These are phyloP conservation scores for Smithornis capensis DNA, from an alignment of 2,113 vertebrate genomes.

Conservation along the genomic window DNA sequence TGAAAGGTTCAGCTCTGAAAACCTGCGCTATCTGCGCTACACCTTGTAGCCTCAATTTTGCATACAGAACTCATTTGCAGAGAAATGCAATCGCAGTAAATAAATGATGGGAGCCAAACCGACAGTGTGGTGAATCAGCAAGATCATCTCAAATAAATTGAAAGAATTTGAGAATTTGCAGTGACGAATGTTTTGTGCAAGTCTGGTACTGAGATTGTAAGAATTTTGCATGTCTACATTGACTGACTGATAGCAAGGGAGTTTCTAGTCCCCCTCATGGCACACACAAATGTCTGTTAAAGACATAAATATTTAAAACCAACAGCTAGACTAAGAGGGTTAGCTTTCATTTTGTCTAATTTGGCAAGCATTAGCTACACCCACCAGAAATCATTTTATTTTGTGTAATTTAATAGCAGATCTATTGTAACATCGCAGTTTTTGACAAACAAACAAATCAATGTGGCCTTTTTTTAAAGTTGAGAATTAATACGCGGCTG, in stretches of 20 bases:
- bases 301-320: slow-evolving; percentile 85
- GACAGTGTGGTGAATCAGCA: neutral
- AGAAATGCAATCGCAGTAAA: neutral
- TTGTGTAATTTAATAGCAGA: slow-evolving; percentile 76
- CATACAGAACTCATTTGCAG: neutral
- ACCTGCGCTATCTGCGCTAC: neutral
- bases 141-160: neutral
- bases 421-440: slow-evolving; percentile 66
- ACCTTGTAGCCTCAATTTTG: neutral
- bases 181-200: neutral
- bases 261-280: slow-evolving; percentile 73
- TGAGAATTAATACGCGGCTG: slow-evolving; percentile 5
- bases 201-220: slow-evolving; percentile 59
- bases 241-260: slow-evolving; percentile 78
- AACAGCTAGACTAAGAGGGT: slow-evolving; percentile 78
- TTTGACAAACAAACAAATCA: slow-evolving; percentile 62
- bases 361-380: slow-evolving; percentile 75
- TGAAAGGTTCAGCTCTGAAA: neutral
- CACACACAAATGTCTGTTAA: slow-evolving; percentile 75
- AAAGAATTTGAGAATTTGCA: neutral
- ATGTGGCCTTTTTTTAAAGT: neutral
- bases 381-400: slow-evolving; percentile 76
- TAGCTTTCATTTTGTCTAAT: slow-evolving; percentile 76
- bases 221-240: slow-evolving; percentile 62
- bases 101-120: neutral